phyloP scores from a whole-genome alignment of 2,888 invertebrate genomes.

The Scelioninae gen. 1 region DNA sequence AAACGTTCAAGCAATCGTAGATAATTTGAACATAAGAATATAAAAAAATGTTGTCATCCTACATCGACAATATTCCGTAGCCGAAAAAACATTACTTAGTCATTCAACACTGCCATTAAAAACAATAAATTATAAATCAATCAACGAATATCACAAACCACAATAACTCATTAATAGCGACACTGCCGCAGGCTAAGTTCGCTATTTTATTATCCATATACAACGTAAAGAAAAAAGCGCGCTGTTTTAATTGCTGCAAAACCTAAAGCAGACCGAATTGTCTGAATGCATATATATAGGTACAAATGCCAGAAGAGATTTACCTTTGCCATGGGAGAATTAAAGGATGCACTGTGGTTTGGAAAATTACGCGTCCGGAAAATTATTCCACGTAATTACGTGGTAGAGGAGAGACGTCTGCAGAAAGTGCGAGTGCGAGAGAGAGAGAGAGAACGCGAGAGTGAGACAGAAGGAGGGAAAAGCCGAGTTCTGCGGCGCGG shows the following conservation, averaged over 20 bases:
- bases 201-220: slow-evolving; percentile 14
- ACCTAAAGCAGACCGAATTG: no score
- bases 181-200: slow-evolving; percentile 4
- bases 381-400: slow-evolving; percentile 39
- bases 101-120: not conserved
- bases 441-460: slow-evolving; percentile 38
- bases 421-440: slow-evolving; percentile 54
- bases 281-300: no score
- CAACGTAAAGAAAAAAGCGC: no score
- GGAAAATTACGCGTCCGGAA: slow-evolving; percentile 41
- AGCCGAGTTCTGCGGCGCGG: slow-evolving; percentile 68
- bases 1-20: no score
- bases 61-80: not conserved
- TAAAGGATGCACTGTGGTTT: slow-evolving; percentile 8
- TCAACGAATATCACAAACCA: not conserved
- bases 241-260: no score
- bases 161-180: slow-evolving; percentile 9
- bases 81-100: not conserved
- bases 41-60: no score
- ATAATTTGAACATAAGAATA: no score
- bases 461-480: slow-evolving; percentile 66
- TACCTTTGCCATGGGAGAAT: not conserved
- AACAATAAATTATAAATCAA: slow-evolving; percentile 6
- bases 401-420: slow-evolving; percentile 34
- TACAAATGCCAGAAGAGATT: no score